Evolutionary conservation across 2,888 invertebrate species (phyloP), one percentile per base, ranked within the genome.

Genomic region (Acanthococcus lagerstroemiae): DNA sequence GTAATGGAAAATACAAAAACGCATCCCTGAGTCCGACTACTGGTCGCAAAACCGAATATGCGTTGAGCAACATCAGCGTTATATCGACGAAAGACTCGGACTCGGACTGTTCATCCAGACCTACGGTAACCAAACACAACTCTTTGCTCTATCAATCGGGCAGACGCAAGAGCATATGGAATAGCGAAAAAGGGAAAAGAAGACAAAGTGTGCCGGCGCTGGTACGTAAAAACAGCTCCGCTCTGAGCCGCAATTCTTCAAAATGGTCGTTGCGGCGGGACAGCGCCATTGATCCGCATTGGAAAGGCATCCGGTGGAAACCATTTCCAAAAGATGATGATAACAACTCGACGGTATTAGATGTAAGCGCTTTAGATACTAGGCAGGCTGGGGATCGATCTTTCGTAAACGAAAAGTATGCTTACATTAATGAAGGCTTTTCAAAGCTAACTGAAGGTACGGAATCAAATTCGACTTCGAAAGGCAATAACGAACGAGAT

Each of bases 251-350:
- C 12, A 24, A 26, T 6, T 19, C 26, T 2, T 54, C 63, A 1
- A 63, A 54, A 37, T 54, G 54, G 44, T 63, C 63, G 12, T 6
- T 54, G 37, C 52, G 52, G 7, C 4, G 54, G 12, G 63, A 63
- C 30, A 63, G 63, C 12, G n/a, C 46, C 9, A 52, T 63, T 3
- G 72, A 71, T 52, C 68, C 69, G 19, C 71, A 72, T n/a, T 75
- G 71, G 69, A 76, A 72, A 55, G 74, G 73, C 15, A 73, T 76
- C 1, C 72, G 74, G 3, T 77, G 77, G 77, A 76, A 74, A 70
- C 72, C 74, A 25, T 66, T 56, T 21, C 44, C 22, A 12, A 25
- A 15, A 1, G 27, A 48, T 3, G 50, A 50, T n/a, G 25, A 48
- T 7, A 22, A 61, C 25, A 48, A 21, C 48, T 37, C 37, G n/a